phyloP scores from a whole-genome alignment of 2,797 vertebrate species.

The Adrianichthys oophorus region DNA sequence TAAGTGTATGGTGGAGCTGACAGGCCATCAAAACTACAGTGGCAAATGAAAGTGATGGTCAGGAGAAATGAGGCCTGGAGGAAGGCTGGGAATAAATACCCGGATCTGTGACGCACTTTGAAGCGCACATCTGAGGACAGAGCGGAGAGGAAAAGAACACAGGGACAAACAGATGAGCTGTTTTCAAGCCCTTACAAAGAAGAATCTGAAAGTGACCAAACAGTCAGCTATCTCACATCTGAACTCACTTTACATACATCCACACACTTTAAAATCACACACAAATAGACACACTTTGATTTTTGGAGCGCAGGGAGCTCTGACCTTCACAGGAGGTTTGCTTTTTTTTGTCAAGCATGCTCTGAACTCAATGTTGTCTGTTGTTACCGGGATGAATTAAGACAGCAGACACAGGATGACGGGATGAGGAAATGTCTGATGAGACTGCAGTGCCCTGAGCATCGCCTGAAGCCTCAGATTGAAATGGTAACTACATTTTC shows the following conservation, averaged over 20 bases:
- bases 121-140: slow-evolving; percentile 56
- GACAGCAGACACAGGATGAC: slow-evolving; percentile 11
- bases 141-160: slow-evolving; percentile 10
- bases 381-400: slow-evolving; percentile 17
- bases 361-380: slow-evolving; percentile 12
- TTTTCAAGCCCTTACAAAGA: slow-evolving; percentile 40
- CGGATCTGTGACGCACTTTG: slow-evolving; percentile 71
- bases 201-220: slow-evolving; percentile 54
- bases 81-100: slow-evolving; percentile 69
- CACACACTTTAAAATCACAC: neutral
- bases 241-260: slow-evolving; percentile 12
- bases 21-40: slow-evolving; percentile 64
- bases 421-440: slow-evolving; percentile 33
- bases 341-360: slow-evolving; percentile 17
- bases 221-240: slow-evolving; percentile 51
- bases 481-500: slow-evolving; percentile 6
- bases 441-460: slow-evolving; percentile 16
- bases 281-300: slow-evolving; percentile 2
- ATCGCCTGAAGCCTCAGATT: slow-evolving; percentile 12
- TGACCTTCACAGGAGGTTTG: slow-evolving; percentile 12
- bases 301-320: slow-evolving; percentile 1
- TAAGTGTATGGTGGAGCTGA: slow-evolving; percentile 48
- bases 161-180: slow-evolving; percentile 21
- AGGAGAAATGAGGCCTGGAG: slow-evolving; percentile 66
- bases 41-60: slow-evolving; percentile 69